phyloP scores from a whole-genome alignment of 2,113 vertebrate genomes.

The Gymnobelideus leadbeateri region DNA sequence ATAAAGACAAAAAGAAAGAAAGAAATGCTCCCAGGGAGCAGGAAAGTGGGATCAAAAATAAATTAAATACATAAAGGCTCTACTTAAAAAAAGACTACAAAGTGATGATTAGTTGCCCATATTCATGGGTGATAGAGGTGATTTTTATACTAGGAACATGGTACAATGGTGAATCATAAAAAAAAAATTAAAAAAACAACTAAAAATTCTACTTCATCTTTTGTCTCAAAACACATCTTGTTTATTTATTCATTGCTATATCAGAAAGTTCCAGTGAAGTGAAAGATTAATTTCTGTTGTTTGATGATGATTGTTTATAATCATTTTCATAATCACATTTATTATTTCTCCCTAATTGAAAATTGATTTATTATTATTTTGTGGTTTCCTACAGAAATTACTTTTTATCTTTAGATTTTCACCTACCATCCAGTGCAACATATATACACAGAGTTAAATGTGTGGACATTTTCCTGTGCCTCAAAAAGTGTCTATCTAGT shows the following conservation, averaged over 20 bases:
- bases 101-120: neutral
- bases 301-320: neutral
- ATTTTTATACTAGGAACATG: neutral
- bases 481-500: neutral
- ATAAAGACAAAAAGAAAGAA: too few relatives aligned
- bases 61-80: too few relatives aligned
- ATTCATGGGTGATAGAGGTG: neutral
- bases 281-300: neutral
- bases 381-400: neutral
- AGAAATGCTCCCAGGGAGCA: too few relatives aligned
- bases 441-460: neutral
- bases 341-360: neutral
- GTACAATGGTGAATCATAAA: neutral
- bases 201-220: neutral
- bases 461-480: neutral
- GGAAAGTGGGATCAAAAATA: too few relatives aligned
- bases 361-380: neutral
- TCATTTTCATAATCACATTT: neutral
- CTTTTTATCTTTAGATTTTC: neutral
- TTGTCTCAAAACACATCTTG: neutral
- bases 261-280: neutral
- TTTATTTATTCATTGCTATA: neutral
- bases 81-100: neutral
- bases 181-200: neutral
- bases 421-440: neutral